Evolutionary conservation across 2,888 invertebrate species (phyloP).

Genomic region (Rhorus exstirpatorius): DNA sequence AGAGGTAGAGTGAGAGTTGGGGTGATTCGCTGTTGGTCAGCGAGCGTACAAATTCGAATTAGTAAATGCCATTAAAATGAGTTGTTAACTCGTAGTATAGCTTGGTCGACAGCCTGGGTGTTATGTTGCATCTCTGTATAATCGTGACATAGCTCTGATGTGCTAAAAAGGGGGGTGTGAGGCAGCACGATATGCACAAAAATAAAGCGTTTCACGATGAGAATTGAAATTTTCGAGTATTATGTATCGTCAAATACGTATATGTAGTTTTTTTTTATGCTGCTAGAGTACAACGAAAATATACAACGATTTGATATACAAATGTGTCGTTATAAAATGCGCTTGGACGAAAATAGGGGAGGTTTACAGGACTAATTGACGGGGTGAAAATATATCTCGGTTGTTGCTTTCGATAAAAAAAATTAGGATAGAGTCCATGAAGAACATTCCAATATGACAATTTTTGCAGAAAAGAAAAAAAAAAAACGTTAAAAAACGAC

Average conservation of each 20-base stretch:
- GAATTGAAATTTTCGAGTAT: neutral
- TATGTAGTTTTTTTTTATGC: neutral
- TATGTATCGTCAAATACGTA: neutral
- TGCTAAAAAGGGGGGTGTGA: slow-evolving; percentile 12
- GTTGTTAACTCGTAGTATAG: slow-evolving; percentile 73
- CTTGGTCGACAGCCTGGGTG: slow-evolving; percentile 54
- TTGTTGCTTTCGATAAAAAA: too few species aligned
- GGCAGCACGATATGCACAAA: slow-evolving; percentile 6
- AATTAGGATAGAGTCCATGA: too few species aligned
- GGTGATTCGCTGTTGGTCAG: slow-evolving; percentile 54
- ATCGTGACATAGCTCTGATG: slow-evolving; percentile 22
- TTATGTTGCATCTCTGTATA: slow-evolving; percentile 11
- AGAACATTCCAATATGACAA: too few species aligned
- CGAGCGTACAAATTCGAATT: slow-evolving; percentile 74
- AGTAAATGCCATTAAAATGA: slow-evolving; percentile 77
- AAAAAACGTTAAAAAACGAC: too few species aligned
- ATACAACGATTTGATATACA: neutral
- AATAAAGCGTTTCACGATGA: neutral
- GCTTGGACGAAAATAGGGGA: neutral
- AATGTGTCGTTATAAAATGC: neutral
- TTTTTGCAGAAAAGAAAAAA: too few species aligned
- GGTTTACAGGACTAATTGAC: too few species aligned
- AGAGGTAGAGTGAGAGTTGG: neutral
- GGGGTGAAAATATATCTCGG: too few species aligned
- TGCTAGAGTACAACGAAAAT: neutral